These are phyloP conservation scores for Poicephalus gulielmi DNA, from an alignment of 2,113 vertebrate species.

Conservation along the genomic window DNA sequence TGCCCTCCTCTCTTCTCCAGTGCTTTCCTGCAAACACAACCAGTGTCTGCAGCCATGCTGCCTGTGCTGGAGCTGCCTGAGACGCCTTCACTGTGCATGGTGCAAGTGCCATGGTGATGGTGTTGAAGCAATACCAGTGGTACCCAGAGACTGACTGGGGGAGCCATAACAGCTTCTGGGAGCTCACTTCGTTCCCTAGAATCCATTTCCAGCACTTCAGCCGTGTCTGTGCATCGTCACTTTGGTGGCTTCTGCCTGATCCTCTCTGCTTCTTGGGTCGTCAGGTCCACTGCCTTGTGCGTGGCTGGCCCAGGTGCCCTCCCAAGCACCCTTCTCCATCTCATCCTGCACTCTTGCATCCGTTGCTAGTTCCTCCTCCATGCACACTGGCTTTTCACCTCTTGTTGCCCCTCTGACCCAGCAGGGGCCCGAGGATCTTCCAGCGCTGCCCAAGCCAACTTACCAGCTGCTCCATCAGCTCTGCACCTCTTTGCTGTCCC, in stretches of 20 bases:
- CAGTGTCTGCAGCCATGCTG: background rate
- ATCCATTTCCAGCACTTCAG: background rate
- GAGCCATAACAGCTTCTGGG: accelerated
- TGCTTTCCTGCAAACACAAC: background rate
- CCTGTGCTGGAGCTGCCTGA: background rate
- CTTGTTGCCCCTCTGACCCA: background rate
- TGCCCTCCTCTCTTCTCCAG: background rate
- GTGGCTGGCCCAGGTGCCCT: background rate
- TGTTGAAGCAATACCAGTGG: accelerated
- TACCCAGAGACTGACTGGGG: background rate
- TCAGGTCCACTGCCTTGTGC: background rate
- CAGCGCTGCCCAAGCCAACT: background rate
- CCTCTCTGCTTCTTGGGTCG: background rate
- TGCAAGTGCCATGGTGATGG: too few relatives aligned
- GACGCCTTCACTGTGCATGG: background rate
- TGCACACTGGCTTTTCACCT: too few relatives aligned
- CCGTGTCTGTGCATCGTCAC: background rate
- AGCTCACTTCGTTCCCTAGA: background rate
- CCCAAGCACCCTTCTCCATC: background rate
- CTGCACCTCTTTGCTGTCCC: background rate
- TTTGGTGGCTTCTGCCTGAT: background rate
- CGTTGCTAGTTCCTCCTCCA: background rate
- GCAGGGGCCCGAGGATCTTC: background rate
- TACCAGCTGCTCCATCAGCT: background rate
- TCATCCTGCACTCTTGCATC: background rate